phyloP scores from a whole-genome alignment of 2,113 vertebrate species.

The Megaceryle torquata region DNA sequence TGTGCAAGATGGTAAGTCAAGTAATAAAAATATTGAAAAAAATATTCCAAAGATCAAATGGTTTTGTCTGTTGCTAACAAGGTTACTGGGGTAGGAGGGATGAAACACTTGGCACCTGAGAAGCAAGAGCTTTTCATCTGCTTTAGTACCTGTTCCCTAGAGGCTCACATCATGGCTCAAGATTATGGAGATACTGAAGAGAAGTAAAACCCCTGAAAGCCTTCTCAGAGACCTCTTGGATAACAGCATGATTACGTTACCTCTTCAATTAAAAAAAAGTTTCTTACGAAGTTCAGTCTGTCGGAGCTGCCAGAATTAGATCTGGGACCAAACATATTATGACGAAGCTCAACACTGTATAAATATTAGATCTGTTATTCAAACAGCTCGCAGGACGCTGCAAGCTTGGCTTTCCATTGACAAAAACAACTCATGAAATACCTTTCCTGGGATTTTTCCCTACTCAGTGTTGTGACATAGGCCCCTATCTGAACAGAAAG shows the following conservation, averaged over 20 bases:
- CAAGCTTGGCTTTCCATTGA: not conserved
- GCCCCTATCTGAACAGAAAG: not conserved
- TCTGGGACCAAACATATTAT: not conserved
- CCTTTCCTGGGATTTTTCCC: not conserved
- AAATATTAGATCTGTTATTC: slow-evolving; percentile 12
- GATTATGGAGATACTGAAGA: not conserved
- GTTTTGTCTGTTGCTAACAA: not conserved
- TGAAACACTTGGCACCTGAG: not conserved
- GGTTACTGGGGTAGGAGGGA: not conserved
- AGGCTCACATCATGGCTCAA: not conserved
- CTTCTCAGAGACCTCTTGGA: not conserved
- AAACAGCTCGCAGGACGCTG: not conserved
- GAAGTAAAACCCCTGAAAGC: not conserved
- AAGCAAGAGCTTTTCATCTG: not conserved
- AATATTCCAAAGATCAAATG: not conserved
- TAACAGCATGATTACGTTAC: not conserved
- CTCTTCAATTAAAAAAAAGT: not conserved
- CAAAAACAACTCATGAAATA: not conserved
- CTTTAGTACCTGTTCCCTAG: not conserved
- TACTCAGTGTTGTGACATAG: not conserved
- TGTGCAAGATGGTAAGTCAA: not conserved
- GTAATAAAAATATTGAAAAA: not conserved
- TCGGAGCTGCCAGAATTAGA: not conserved
- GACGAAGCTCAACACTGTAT: not conserved
- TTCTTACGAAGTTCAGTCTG: not conserved